phyloP scores from a whole-genome alignment of 2,888 invertebrate genomes.

The Cremastobaeus sp. region DNA sequence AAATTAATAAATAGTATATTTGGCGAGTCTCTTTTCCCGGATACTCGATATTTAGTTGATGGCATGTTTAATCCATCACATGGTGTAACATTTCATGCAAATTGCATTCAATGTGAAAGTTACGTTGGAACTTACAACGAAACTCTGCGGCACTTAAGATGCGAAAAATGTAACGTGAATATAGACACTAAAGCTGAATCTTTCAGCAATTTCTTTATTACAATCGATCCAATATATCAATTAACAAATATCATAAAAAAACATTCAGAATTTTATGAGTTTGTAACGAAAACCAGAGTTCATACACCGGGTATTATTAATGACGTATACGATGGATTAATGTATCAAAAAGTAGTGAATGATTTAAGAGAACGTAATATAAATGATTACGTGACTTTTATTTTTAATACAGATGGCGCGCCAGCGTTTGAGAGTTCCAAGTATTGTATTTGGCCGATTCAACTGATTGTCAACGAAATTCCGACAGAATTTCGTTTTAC shows the following conservation, averaged over 20 bases:
- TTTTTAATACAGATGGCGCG: slow-evolving; percentile 5
- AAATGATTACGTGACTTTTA: background rate
- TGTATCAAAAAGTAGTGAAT: background rate
- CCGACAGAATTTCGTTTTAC: background rate
- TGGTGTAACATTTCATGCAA: background rate
- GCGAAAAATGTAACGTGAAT: background rate
- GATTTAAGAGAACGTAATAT: background rate
- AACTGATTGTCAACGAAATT: slow-evolving; percentile 1
- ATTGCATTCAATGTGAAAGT: background rate
- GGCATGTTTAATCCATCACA: background rate
- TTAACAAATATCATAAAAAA: background rate
- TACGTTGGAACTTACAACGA: background rate
- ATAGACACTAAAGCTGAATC: background rate
- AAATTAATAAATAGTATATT: background rate
- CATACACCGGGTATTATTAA: background rate
- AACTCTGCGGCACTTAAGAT: background rate
- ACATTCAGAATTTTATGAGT: background rate
- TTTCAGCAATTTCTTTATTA: background rate
- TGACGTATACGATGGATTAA: background rate
- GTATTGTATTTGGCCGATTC: slow-evolving; percentile 9
- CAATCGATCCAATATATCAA: background rate
- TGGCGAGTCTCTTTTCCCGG: background rate
- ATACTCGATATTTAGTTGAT: background rate
- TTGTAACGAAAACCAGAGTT: background rate
- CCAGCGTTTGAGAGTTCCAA: slow-evolving; percentile 8